These are phyloP conservation scores for Gastracanthus pulcherrimus DNA, from an alignment of 2,888 invertebrate genomes.

Conservation along the genomic window DNA sequence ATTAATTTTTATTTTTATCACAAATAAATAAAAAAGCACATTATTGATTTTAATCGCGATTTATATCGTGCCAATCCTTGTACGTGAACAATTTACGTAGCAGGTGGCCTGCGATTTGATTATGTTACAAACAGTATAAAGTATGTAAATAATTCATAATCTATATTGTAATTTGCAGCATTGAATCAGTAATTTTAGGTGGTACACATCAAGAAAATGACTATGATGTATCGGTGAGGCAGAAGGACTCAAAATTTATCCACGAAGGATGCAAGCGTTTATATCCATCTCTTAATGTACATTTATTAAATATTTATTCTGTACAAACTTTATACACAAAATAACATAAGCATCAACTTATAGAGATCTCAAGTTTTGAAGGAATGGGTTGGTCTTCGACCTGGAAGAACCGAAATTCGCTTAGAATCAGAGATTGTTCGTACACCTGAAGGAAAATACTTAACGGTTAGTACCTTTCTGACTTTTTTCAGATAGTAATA, in stretches of 20 bases:
- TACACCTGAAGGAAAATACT: slow-evolving; percentile 60
- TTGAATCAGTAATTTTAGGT: slow-evolving; percentile 84
- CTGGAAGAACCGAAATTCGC: slow-evolving; percentile 82
- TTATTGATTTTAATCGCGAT: too few relatives aligned
- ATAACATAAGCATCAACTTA: slow-evolving; percentile 38
- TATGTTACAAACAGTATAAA: too few relatives aligned
- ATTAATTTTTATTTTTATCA: too few relatives aligned
- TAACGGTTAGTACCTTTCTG: slow-evolving; percentile 62
- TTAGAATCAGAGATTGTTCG: slow-evolving; percentile 81
- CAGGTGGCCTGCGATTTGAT: too few relatives aligned
- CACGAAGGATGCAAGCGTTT: slow-evolving; percentile 81
- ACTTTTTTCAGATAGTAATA: too few relatives aligned
- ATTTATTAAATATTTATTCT: too few relatives aligned
- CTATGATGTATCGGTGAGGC: slow-evolving; percentile 79
- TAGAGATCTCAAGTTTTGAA: slow-evolving; percentile 79
- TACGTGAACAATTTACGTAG: too few relatives aligned
- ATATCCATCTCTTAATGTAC: slow-evolving; percentile 77
- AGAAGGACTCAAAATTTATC: slow-evolving; percentile 82
- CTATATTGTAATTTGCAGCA: slow-evolving; percentile 74
- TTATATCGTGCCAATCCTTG: too few relatives aligned
- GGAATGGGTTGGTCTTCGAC: slow-evolving; percentile 87
- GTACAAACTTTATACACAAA: not conserved
- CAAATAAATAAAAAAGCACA: too few relatives aligned
- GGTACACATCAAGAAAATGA: slow-evolving; percentile 86
- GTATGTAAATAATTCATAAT: too few relatives aligned